Base-by-base conservation (phyloP, 2,113 vertebrate genomes). In the Platichthys flesus region DNA sequence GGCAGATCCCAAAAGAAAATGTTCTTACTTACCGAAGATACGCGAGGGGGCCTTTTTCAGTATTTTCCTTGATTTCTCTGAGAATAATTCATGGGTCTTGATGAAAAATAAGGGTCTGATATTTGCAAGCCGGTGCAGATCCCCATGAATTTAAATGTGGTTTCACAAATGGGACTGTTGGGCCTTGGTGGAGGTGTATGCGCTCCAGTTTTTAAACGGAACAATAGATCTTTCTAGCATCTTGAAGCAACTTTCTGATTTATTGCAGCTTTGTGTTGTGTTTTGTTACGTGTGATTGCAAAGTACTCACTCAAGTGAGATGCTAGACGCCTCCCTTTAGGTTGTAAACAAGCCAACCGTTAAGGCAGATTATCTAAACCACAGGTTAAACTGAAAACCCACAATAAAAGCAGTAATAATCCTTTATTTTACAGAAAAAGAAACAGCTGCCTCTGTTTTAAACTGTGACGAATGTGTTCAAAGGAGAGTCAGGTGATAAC, bases 391-490 rank as follows among this genome's bases (percentile, higher is more conserved):
- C 47, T 2, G 9, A 67, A 71, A 23, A 14, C 15, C 66, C 9
- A 66, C 54, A 74, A 70, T 42, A 49, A 18, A 49, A 18, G 15
- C 4, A 3, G 26, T 13, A 63, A 72, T 73, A 42, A 72, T 28
- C 24, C 49, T 52, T 66, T 9, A 45, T 24, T 26, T 23, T 37
- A 42, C 18, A 52, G 49, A 67, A 58, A 67, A 37, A 28, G 23
- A 28, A 42, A 3, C 4, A 15, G 16, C 35, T 24, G 40, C 12
- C 45, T 16, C 4, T 12, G 15, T 65, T 8, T 13, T 15, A 16
- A 63, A 45, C n/a, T 14, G 40, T 23, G 40, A 63, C 45, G 61
- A 7, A 63, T 63, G 37, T 49, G 45, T 49, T 5, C 15, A 18
- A 18, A 23, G 13, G 13, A 16, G 9, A 9, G 61, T 8, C 23